phyloP scores from a whole-genome alignment of 2,888 invertebrate species.

The Diachrysia chrysitis region DNA sequence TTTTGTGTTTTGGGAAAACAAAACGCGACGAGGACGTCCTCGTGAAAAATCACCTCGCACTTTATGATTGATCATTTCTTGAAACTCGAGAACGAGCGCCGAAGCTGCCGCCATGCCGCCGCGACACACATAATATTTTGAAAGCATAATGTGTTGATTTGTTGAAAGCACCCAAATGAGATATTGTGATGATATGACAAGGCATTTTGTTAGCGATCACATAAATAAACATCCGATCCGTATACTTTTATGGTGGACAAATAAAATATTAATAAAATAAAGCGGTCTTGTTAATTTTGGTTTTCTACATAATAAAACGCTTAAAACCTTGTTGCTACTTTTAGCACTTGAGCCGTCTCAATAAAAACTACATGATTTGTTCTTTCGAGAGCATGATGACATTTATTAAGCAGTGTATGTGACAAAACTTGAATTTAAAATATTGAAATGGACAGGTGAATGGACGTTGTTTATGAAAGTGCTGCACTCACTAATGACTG shows the following conservation, averaged over 20 bases:
- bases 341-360: constrained; percentile 24
- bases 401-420: constrained; percentile 58
- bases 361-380: constrained; percentile 43
- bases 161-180: constrained; percentile 76
- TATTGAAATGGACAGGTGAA: constrained; percentile 63
- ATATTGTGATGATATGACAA: constrained; percentile 73
- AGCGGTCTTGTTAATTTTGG: constrained; percentile 18
- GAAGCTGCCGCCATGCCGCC: constrained; percentile 54
- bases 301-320: constrained; percentile 39
- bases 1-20: constrained; percentile 85
- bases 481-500: constrained; percentile 60
- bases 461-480: constrained; percentile 59
- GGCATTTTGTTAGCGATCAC: constrained; percentile 58
- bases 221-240: constrained; percentile 58
- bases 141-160: constrained; percentile 83
- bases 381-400: constrained; percentile 44
- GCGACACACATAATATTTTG: constrained; percentile 69
- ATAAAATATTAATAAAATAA: constrained; percentile 23
- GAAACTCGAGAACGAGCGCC: constrained; percentile 73
- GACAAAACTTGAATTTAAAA: constrained; percentile 62
- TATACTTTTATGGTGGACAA: constrained; percentile 40
- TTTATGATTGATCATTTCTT: constrained; percentile 88
- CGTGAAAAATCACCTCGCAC: constrained; percentile 86
- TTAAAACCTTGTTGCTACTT: constrained; percentile 48
- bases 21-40: constrained; percentile 74